Conservation (phyloP, 2,888 invertebrate genomes). For the Minunthozetes semirufus region DNA sequence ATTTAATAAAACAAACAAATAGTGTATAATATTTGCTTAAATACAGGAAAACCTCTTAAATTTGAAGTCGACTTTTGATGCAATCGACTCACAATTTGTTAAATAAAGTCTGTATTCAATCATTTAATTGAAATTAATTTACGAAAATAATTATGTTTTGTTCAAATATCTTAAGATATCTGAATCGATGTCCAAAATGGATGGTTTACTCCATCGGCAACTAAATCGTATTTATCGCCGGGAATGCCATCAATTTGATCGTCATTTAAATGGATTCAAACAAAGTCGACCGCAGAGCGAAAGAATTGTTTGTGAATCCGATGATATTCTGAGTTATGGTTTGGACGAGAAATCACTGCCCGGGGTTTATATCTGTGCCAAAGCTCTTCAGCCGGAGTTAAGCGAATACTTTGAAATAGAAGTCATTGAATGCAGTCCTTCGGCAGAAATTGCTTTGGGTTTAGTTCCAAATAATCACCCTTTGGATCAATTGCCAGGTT, state of each 20-base stretch:
- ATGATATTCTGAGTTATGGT: slow-evolving; percentile 46
- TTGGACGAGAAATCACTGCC: slow-evolving; percentile 47
- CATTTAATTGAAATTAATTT: not conserved
- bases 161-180: not conserved
- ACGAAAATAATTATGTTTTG: not conserved
- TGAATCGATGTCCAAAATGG: slow-evolving; percentile 40
- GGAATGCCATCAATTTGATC: slow-evolving; percentile 34
- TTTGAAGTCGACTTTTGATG: slow-evolving; percentile 1
- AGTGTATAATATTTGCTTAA: too few relatives aligned
- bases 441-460: slow-evolving; percentile 48
- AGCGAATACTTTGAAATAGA: slow-evolving; percentile 49
- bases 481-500: slow-evolving; percentile 50
- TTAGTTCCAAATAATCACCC: slow-evolving; percentile 49
- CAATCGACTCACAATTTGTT: not conserved
- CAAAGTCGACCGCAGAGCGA: slow-evolving; percentile 5
- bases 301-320: slow-evolving; percentile 13
- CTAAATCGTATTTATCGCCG: slow-evolving; percentile 40
- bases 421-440: slow-evolving; percentile 47
- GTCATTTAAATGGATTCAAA: not conserved
- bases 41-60: not conserved
- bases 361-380: slow-evolving; percentile 49
- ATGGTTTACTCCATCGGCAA: slow-evolving; percentile 42
- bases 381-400: slow-evolving; percentile 46
- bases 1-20: too few relatives aligned
- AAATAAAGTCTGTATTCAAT: slow-evolving; percentile 5